These are phyloP conservation scores for Myodes glareolus DNA, from an alignment of 2,113 vertebrate genomes.

Conservation along the genomic window DNA sequence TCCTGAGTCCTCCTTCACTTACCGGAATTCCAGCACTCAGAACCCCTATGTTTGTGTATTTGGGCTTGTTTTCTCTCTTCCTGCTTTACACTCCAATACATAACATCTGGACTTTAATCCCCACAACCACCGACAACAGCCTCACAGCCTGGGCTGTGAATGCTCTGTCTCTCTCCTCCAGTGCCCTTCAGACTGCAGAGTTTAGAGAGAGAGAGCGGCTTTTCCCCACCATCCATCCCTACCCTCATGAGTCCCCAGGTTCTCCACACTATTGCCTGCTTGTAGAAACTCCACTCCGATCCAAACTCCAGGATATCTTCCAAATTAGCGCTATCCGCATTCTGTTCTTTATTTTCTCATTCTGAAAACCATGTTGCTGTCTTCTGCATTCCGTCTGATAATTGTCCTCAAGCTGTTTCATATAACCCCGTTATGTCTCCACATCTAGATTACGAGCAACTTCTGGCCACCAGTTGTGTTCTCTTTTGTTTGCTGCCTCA, in stretches of 20 bases:
- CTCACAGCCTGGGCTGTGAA: not conserved
- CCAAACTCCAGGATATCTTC: slow-evolving; percentile 16
- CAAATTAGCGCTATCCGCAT: slow-evolving; percentile 29
- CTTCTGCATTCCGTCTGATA: slow-evolving; percentile 22
- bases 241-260: not conserved
- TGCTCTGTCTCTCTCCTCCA: not conserved
- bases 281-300: not conserved
- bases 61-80: not conserved
- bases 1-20: not conserved
- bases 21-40: not conserved
- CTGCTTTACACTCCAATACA: not conserved
- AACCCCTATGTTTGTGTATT: not conserved
- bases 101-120: not conserved
- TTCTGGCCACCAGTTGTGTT: not conserved
- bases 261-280: not conserved
- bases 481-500: not conserved
- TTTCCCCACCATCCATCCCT: not conserved
- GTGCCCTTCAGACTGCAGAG: not conserved
- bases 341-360: slow-evolving; percentile 54
- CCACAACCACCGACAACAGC: not conserved
- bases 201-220: not conserved
- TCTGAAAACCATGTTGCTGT: slow-evolving; percentile 19
- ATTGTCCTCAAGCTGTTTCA: slow-evolving; percentile 47
- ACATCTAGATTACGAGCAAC: slow-evolving; percentile 2
- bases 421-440: not conserved